Evolutionary conservation across 1,140 invertebrate species (phyloP), one percentile per base, ranked within the genome.

Genomic region (Drosophila auraria): DNA sequence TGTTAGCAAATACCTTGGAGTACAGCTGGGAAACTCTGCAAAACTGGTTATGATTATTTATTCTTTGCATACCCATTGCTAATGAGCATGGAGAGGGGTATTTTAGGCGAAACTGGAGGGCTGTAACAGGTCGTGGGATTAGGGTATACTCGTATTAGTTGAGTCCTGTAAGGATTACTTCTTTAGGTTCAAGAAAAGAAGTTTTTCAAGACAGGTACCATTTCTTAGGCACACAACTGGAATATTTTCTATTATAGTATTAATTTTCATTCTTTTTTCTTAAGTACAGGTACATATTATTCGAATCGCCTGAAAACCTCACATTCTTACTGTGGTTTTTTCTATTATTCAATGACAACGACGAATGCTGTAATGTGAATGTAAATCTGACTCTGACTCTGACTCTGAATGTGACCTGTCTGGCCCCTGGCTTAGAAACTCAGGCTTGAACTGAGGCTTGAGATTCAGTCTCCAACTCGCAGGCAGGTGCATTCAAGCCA

Each of bases 1-100:
- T 50, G 80, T 87, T 87, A 71, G 76, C 72, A 80, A 74, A 74
- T 73, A 72, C 56, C 69, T 73, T 30, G 69, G 47, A 53, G 56
- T 74, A 87, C 78, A 57, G 64, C 62, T 83, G 83, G 83, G 80
- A 83, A 87, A 80, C 77, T 80, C 58, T 73, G 83, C 68, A 42
- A 89, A 87, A 87, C 83, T 80, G 80, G 83, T 87, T 87, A 89
- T 87, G 71, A 71, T 82, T 83, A 59, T 65, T 69, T 54, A 60
- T 59, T 58, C 64, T 50, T 68, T 53, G 45, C 66, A 74, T 59
- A 45, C 54, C 69, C 38, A 44, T 72, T 42, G 47, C 45, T 57
- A 17, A 60, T 23, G 47, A n/a, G 68, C 38, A 38, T 14, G 20
- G 25, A 6, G 30, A 40, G 44, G 58, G 30, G 40, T 56, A 23